Conservation (phyloP, 1,140 invertebrate species). For the Lasaia peninsularis region DNA sequence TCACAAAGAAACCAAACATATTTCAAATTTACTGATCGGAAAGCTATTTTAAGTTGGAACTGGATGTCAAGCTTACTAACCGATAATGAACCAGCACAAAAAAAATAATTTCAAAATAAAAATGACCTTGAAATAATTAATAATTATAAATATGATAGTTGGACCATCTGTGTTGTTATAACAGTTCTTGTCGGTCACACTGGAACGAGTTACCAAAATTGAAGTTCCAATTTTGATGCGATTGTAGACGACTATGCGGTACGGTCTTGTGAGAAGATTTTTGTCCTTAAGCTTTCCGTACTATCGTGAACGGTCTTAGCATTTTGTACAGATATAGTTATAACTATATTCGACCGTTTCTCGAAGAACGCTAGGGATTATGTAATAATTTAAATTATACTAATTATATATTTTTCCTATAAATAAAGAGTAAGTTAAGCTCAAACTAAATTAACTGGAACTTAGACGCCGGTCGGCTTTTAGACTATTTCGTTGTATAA, state of each 20-base stretch:
- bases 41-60: too few relatives aligned
- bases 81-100: too few relatives aligned
- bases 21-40: too few relatives aligned
- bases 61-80: too few relatives aligned
- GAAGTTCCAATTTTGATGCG: constrained; percentile 11
- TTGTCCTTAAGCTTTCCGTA: constrained; percentile 53
- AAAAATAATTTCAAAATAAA: too few relatives aligned
- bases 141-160: background rate
- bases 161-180: too few relatives aligned
- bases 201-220: constrained; percentile 16
- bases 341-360: constrained; percentile 35
- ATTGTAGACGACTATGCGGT: background rate
- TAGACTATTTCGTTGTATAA: constrained; percentile 11
- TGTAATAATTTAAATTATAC: constrained; percentile 76
- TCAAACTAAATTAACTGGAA: constrained; percentile 67
- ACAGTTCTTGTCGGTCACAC: background rate
- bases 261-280: constrained; percentile 28
- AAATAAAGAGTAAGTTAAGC: constrained; percentile 68
- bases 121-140: background rate
- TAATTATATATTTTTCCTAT: constrained; percentile 72
- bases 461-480: constrained; percentile 55
- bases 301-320: constrained; percentile 30
- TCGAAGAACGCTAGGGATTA: constrained; percentile 37
- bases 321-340: constrained; percentile 46
- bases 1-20: too few relatives aligned